A percentile compares a stretch with the other conserved stretches of the same genome.
Evolutionary conservation across 2,888 invertebrate species (phyloP).

Genomic region (Cryptocephalus moraei): DNA sequence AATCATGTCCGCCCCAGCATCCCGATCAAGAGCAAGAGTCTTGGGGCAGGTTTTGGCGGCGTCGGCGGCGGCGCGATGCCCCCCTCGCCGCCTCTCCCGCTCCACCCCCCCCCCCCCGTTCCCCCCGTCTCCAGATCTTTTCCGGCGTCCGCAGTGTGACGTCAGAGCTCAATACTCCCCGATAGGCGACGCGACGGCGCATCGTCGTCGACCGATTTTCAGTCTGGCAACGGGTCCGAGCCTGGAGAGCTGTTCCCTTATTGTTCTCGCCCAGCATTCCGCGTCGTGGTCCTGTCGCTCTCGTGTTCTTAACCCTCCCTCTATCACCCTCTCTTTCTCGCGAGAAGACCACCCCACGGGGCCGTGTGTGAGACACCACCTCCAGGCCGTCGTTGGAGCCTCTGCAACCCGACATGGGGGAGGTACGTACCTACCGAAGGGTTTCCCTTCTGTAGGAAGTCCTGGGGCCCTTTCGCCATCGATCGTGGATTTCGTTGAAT

Average conservation of each 20-base stretch:
- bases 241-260: constrained; percentile 26
- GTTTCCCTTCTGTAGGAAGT: constrained; percentile 3
- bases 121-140: not conserved
- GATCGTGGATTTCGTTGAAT: too few species aligned
- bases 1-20: too few species aligned
- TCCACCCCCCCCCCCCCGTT: too few species aligned
- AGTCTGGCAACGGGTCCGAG: constrained; percentile 28
- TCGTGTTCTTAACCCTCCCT: constrained; percentile 28
- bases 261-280: constrained; percentile 43
- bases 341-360: too few species aligned
- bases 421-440: constrained; percentile 27
- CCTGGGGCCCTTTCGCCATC: too few species aligned
- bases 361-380: too few species aligned
- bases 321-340: too few species aligned
- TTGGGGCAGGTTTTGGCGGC: too few species aligned
- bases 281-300: constrained; percentile 37
- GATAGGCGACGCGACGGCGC: constrained; percentile 31
- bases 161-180: constrained; percentile 45
- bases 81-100: too few species aligned
- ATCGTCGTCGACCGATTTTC: constrained; percentile 39
- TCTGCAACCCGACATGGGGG: constrained; percentile 30
- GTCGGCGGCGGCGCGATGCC: too few species aligned
- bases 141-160: constrained; percentile 52
- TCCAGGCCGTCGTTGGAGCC: constrained; percentile 21
- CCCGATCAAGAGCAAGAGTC: too few species aligned